phyloP scores from a whole-genome alignment of 2,797 vertebrate genomes.

The Bufotes viridis region DNA sequence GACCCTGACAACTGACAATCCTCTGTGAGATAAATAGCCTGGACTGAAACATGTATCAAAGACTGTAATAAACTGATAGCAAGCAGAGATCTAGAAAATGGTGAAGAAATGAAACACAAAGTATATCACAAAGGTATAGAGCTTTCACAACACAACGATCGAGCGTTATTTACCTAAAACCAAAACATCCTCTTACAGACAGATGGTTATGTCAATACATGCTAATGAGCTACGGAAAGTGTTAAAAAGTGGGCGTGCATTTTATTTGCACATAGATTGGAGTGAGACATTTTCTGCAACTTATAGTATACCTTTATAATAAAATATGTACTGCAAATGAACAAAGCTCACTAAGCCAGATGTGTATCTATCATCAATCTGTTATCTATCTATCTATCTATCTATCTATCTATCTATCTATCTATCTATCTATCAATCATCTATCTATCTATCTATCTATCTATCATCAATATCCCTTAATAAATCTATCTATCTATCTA shows the following conservation, averaged over 20 bases:
- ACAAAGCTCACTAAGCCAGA: not conserved
- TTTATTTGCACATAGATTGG: not conserved
- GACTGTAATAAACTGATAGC: too few relatives aligned
- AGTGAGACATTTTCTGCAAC: not conserved
- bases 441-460: not conserved
- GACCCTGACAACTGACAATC: too few relatives aligned
- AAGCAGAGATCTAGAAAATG: not conserved
- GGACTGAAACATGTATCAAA: too few relatives aligned
- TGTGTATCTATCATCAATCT: not conserved
- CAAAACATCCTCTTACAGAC: not conserved
- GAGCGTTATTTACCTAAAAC: too few relatives aligned
- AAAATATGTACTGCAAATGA: not conserved
- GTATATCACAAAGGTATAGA: not conserved
- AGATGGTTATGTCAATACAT: not conserved
- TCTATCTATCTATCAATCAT: not conserved
- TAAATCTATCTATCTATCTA: too few relatives aligned
- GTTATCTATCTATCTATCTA: not conserved
- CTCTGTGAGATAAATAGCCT: too few relatives aligned
- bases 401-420: not conserved
- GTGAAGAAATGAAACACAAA: not conserved
- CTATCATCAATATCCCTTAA: too few relatives aligned
- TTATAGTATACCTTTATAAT: not conserved
- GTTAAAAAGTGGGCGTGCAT: conserved; percentile 21
- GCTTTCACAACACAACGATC: not conserved
- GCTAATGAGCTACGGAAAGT: conserved; percentile 4